Conservation (phyloP, 2,113 vertebrate genomes). For the Bubo scandiacus region DNA sequence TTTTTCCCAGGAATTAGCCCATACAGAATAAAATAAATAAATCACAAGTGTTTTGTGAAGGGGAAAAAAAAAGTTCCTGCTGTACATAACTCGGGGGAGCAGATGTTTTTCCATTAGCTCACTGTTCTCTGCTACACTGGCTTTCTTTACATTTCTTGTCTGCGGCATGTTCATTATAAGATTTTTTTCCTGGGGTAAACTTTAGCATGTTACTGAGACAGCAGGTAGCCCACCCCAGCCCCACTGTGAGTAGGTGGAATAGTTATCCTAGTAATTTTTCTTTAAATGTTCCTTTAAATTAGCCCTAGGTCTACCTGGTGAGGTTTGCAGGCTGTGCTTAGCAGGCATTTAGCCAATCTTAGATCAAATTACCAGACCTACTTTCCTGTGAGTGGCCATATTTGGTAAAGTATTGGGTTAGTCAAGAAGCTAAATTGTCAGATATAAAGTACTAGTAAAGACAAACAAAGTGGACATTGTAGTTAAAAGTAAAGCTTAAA, state of each 20-base stretch:
- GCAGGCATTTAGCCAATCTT: slow-evolving; percentile 42
- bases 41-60: not conserved
- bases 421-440: slow-evolving; percentile 51
- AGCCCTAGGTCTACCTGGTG: slow-evolving; percentile 50
- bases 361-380: slow-evolving; percentile 62
- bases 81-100: slow-evolving; percentile 35
- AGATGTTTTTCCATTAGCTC: slow-evolving; percentile 72
- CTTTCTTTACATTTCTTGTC: slow-evolving; percentile 2
- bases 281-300: not conserved
- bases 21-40: slow-evolving; percentile 53
- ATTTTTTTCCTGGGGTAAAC: not conserved
- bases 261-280: not conserved
- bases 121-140: slow-evolving; percentile 32
- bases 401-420: slow-evolving; percentile 67
- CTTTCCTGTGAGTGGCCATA: slow-evolving; percentile 65
- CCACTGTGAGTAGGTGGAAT: not conserved
- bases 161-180: not conserved
- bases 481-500: slow-evolving; percentile 50
- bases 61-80: slow-evolving; percentile 10
- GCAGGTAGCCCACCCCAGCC: not conserved
- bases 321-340: not conserved
- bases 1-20: slow-evolving; percentile 35
- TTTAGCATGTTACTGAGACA: not conserved
- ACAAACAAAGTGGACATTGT: slow-evolving; percentile 44
- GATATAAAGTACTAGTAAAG: slow-evolving; percentile 41